Evolutionary conservation across 1,140 invertebrate genomes (phyloP).

Genomic region (Caenorhabditis latens): DNA sequence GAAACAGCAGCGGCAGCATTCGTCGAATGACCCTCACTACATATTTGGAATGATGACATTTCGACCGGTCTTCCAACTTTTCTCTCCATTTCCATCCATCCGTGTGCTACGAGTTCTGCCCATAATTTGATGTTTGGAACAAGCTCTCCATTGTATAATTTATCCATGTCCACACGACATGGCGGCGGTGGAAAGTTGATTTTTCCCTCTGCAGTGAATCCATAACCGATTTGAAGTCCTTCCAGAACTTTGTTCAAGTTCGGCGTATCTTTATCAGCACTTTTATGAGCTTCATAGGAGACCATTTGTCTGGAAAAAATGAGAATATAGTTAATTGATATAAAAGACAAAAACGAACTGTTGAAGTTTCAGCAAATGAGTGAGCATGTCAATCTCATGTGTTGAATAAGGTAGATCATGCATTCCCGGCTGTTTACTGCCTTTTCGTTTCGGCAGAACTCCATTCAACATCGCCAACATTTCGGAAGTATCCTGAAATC

Average conservation of each 20-base stretch:
- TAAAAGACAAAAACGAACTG: slow-evolving; percentile 14
- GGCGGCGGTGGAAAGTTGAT: slow-evolving; percentile 26
- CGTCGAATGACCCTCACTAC: slow-evolving; percentile 55
- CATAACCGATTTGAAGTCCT: not conserved
- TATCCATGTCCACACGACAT: not conserved
- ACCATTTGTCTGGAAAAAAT: slow-evolving; percentile 48
- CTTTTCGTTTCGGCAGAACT: slow-evolving; percentile 7
- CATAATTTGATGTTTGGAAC: slow-evolving; percentile 15
- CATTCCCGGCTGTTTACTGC: slow-evolving; percentile 72
- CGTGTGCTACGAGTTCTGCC: not conserved
- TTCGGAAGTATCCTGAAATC: not conserved
- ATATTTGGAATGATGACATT: slow-evolving; percentile 52
- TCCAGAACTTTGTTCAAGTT: not conserved
- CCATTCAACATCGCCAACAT: slow-evolving; percentile 70
- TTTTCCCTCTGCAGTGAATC: slow-evolving; percentile 3
- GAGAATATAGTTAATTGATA: not conserved
- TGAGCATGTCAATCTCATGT: slow-evolving; percentile 73
- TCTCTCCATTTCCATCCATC: slow-evolving; percentile 40
- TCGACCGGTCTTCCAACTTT: slow-evolving; percentile 20
- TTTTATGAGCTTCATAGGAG: not conserved
- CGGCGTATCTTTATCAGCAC: not conserved
- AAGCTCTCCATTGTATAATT: not conserved
- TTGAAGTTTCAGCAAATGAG: slow-evolving; percentile 40
- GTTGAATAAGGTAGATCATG: slow-evolving; percentile 78
- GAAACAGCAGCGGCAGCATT: slow-evolving; percentile 62